Percentiles rank a stretch among this genome's conserved stretches.
Conservation (phyloP, 2,888 invertebrate genomes). For the Eristalinus aeneus region DNA sequence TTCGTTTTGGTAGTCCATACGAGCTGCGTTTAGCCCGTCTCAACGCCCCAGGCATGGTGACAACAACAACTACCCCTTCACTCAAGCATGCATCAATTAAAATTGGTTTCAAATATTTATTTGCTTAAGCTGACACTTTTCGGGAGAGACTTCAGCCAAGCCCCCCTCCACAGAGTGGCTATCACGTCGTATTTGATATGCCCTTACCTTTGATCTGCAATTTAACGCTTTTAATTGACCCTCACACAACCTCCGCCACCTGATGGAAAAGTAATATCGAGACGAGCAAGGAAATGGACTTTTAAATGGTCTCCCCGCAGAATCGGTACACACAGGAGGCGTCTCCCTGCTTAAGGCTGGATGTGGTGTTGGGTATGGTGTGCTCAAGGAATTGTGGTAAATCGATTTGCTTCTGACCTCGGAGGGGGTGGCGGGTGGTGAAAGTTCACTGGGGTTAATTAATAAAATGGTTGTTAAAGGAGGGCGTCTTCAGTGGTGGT, state of each 20-base stretch:
- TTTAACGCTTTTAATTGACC: conserved; percentile 53
- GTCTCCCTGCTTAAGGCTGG: neutral
- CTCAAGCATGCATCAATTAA: conserved; percentile 48
- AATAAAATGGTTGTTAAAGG: neutral
- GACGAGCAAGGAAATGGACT: conserved; percentile 44
- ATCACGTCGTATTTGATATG: neutral
- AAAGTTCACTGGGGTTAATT: conserved; percentile 14
- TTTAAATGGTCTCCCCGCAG: conserved; percentile 29
- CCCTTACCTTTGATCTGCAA: conserved; percentile 25
- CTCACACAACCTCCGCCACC: conserved; percentile 13
- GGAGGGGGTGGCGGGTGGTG: neutral
- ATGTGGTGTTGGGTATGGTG: neutral
- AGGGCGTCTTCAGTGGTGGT: neutral
- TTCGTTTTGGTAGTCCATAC: neutral
- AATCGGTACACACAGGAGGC: neutral
- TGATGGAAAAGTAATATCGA: conserved; percentile 9
- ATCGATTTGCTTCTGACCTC: conserved; percentile 8
- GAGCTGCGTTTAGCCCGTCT: neutral
- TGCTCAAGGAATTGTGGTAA: neutral
- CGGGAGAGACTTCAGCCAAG: neutral
- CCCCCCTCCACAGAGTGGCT: too few relatives aligned
- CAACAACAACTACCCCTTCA: conserved; percentile 24
- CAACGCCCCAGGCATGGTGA: neutral
- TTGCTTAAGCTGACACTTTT: conserved; percentile 47
- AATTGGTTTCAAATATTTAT: conserved; percentile 54